A percentile compares a stretch with the other conserved stretches of the same genome.
These are phyloP conservation scores for Ypsolopha scabrella DNA, from an alignment of 2,888 invertebrate genomes.

Conservation along the genomic window DNA sequence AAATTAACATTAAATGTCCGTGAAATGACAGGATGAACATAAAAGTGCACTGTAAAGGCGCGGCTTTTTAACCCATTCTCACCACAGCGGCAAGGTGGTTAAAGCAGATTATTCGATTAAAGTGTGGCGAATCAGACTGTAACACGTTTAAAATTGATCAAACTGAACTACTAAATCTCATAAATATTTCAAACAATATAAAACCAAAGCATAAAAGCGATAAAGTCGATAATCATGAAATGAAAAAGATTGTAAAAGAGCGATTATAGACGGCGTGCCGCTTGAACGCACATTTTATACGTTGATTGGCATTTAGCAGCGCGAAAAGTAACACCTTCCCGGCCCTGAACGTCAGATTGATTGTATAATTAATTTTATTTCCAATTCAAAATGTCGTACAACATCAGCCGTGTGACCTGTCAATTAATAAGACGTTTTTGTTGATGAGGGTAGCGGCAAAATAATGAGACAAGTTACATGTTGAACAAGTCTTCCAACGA, in stretches of 20 bases:
- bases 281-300: conserved; percentile 52
- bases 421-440: conserved; percentile 63
- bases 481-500: no score
- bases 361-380: conserved; percentile 67
- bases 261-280: conserved; percentile 23
- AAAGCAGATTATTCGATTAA: conserved; percentile 46
- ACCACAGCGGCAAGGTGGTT: conserved; percentile 22
- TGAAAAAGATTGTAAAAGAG: conserved; percentile 10
- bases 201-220: conserved; percentile 17
- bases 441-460: conserved; percentile 43
- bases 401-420: conserved; percentile 52
- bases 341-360: conserved; percentile 61
- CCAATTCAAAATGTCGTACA: conserved; percentile 51
- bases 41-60: conserved; percentile 37
- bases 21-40: conserved; percentile 59
- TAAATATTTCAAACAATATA: conserved; percentile 11
- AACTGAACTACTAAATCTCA: conserved; percentile 8
- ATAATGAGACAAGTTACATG: no score
- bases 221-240: conserved; percentile 23
- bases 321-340: conserved; percentile 64
- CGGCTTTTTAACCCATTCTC: conserved; percentile 42
- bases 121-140: conserved; percentile 57
- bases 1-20: conserved; percentile 58
- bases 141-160: conserved; percentile 21
- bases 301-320: conserved; percentile 62